phyloP scores from a whole-genome alignment of 2,888 invertebrate species.

The Teleogryllus oceanicus region DNA sequence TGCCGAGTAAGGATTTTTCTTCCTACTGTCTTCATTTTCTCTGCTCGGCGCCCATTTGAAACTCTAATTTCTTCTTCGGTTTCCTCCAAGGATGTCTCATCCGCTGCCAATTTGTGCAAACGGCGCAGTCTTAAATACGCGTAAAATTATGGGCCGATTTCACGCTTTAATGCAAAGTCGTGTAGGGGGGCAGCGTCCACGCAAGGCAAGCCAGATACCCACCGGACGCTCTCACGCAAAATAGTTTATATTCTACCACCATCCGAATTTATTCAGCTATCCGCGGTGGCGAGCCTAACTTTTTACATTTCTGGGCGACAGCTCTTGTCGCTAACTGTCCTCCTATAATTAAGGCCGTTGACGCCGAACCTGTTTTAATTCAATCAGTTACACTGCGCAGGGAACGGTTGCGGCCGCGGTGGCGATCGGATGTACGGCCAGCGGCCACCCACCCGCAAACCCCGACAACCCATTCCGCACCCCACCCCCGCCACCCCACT shows the following conservation, averaged over 20 bases:
- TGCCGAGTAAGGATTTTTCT: too few relatives aligned
- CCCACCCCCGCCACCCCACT: too few relatives aligned
- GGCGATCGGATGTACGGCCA: too few relatives aligned
- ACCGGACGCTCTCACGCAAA: too few relatives aligned
- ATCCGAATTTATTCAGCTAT: neutral
- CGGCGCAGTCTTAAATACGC: neutral
- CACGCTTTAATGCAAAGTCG: neutral
- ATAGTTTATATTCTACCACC: neutral
- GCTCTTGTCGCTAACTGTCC: neutral
- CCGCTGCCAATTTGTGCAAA: neutral
- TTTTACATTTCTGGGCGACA: neutral
- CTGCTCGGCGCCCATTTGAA: neutral
- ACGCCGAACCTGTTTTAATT: slow-evolving; percentile 9
- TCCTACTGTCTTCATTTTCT: neutral
- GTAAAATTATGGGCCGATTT: neutral
- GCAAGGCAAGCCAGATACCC: too few relatives aligned
- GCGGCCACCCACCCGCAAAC: too few relatives aligned
- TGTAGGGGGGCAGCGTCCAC: neutral
- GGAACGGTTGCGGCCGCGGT: too few relatives aligned
- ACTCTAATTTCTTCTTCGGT: neutral
- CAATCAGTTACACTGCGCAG: neutral
- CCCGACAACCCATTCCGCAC: too few relatives aligned
- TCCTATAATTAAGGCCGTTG: neutral
- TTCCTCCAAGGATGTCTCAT: neutral
- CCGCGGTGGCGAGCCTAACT: neutral